Evolutionary conservation across 2,888 invertebrate species (phyloP), one percentile per base, ranked within the genome.

Genomic region (Lingula anatina): DNA sequence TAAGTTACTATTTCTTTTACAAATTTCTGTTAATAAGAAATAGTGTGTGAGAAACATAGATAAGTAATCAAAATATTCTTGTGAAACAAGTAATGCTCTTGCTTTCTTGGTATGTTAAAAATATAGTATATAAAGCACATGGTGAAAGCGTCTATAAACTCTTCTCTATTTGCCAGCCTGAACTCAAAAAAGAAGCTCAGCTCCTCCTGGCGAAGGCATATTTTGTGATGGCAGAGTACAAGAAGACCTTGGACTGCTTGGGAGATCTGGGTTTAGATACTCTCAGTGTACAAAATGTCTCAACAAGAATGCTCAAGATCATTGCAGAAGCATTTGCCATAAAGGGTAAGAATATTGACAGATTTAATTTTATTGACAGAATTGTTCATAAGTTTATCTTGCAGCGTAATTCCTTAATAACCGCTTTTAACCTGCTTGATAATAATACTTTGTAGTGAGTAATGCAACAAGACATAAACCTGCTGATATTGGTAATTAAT

Each of bases 271-370:
- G 91, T 69, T 79, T 95, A 7, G 89, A 89, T 65, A 86, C 86
- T 1, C 79, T 94, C 25, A 86, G 88, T 0, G 44, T 61, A 4
- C 47, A 60, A 28, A 89, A 56, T 15, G 54, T 59, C 9, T 89
- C 92, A 42, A 88, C 90, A 42, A 84, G 96, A 56, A 91, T 92
- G 75, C 82, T 97, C 47, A 86, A 90, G 61, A 89, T 97, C 65
- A 86, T 96, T 53, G 94, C 95, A 0, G 97, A 97, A 80, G 93
- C 94, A 1, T 95, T 89, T 82, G 95, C 96, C 20, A 89, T 97
- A 55, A 93, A 93, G 82, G 97, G 93, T 60, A 54, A 47, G 44
- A 40, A 41, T 28, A 20, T 20, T 20, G 25, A 18, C 4, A 1
- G 18, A n/a, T n/a, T n/a, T n/a, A n/a, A n/a, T n/a, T 3, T 44